Evolutionary conservation across 37 sponge, comb jelly and placozoan genomes (phyloP).

Genomic region (Petrosia ficiformis): DNA sequence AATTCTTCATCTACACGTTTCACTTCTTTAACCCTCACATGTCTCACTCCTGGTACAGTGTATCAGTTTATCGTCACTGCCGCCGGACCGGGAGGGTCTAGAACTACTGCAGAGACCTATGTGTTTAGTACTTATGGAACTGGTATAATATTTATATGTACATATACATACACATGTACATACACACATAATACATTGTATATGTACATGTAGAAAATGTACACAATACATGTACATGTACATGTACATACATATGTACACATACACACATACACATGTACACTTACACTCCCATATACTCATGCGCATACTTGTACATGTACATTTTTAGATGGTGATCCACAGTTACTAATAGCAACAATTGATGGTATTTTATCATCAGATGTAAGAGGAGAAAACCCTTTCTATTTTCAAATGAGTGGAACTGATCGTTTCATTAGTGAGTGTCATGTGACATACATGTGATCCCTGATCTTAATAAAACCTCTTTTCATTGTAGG

Average conservation of each 20-base stretch:
- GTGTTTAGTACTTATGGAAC: constrained; percentile 18
- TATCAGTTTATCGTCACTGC: constrained; percentile 27
- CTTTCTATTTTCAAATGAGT: neutral
- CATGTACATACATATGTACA: neutral
- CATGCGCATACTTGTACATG: neutral
- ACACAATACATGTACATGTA: too few species aligned
- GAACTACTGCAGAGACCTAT: neutral
- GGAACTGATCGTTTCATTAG: too few species aligned
- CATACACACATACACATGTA: too few species aligned
- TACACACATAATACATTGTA: too few species aligned
- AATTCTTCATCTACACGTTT: neutral
- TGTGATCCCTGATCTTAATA: neutral
- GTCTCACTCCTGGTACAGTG: constrained; percentile 12
- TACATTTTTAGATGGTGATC: neutral
- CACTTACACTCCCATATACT: neutral
- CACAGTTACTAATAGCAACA: neutral
- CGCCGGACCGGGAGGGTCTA: constrained; percentile 12
- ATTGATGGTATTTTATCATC: neutral
- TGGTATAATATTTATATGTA: too few species aligned
- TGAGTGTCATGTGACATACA: too few species aligned
- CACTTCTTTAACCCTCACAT: neutral
- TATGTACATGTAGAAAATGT: too few species aligned
- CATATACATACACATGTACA: too few species aligned
- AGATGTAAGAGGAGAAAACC: neutral
- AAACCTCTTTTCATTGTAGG: neutral